Percentiles rank a stretch among this genome's conserved stretches.
These are phyloP conservation scores for Helleia helle DNA, from an alignment of 2,888 invertebrate species.

Conservation along the genomic window DNA sequence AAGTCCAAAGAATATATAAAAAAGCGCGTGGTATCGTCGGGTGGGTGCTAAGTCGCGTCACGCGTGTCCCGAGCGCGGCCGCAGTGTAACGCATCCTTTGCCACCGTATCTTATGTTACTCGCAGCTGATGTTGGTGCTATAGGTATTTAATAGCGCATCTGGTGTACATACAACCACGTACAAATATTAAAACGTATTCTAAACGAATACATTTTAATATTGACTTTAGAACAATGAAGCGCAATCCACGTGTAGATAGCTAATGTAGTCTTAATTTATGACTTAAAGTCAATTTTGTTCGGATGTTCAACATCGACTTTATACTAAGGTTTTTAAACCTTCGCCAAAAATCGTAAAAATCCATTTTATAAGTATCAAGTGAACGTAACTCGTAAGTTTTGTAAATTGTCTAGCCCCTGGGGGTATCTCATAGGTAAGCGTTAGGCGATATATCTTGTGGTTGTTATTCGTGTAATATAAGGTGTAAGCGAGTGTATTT, in stretches of 20 bases:
- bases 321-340: conserved; percentile 38
- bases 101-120: conserved; percentile 38
- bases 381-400: conserved; percentile 14
- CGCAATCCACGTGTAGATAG: conserved; percentile 35
- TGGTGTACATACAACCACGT: conserved; percentile 14
- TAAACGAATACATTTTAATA: too few relatives aligned
- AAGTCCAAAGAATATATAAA: too few relatives aligned
- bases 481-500: conserved; percentile 36
- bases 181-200: background rate
- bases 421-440: conserved; percentile 60
- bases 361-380: conserved; percentile 15
- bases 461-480: conserved; percentile 59
- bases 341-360: conserved; percentile 48
- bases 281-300: conserved; percentile 54
- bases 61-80: too few relatives aligned
- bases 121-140: conserved; percentile 71
- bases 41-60: too few relatives aligned
- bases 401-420: conserved; percentile 40
- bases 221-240: background rate
- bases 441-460: conserved; percentile 59
- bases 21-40: too few relatives aligned
- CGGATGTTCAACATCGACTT: conserved; percentile 45
- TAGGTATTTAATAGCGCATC: conserved; percentile 37
- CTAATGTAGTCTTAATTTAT: conserved; percentile 38
- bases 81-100: conserved; percentile 22